Percentiles rank a stretch among this genome's conserved stretches.
phyloP scores from a whole-genome alignment of 35 echinoderm and acorn worm genomes.

The Ophioderma brevispina region DNA sequence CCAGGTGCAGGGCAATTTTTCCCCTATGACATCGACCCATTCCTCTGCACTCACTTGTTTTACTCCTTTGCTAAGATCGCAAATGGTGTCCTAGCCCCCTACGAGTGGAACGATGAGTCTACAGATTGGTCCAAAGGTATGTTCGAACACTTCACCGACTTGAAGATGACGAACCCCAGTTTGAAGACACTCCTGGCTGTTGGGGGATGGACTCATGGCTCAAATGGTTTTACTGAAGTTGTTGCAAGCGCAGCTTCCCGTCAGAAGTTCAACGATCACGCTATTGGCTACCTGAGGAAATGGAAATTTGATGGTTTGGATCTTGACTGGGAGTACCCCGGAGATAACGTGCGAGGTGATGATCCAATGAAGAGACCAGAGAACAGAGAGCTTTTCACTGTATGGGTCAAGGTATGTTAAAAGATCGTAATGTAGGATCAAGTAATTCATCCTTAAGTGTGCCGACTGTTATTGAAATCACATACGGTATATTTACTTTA shows the following conservation, averaged over 20 bases:
- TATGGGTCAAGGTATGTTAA: conserved; percentile 23
- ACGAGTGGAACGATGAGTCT: too few species aligned
- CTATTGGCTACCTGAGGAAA: conserved; percentile 17
- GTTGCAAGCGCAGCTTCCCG: not conserved
- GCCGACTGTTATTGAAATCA: too few species aligned
- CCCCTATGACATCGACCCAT: too few species aligned
- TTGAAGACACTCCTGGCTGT: conserved; percentile 40
- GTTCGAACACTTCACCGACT: conserved; percentile 26
- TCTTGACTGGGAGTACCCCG: too few species aligned
- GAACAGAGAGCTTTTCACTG: conserved; percentile 3
- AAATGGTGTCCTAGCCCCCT: not conserved
- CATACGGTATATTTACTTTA: too few species aligned
- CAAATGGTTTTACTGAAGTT: conserved; percentile 18
- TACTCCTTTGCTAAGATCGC: conserved; percentile 32
- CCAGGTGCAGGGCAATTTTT: conserved; percentile 17
- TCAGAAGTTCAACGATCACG: not conserved
- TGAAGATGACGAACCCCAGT: conserved; percentile 3
- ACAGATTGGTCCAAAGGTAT: too few species aligned
- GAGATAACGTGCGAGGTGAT: conserved; percentile 11
- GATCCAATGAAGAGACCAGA: not conserved
- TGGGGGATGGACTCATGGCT: conserved; percentile 49
- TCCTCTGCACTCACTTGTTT: conserved; percentile 44
- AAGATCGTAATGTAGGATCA: not conserved
- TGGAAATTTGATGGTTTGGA: conserved; percentile 36
- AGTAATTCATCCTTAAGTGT: too few species aligned